These are phyloP conservation scores for Tyto alba DNA, from an alignment of 2,113 vertebrate genomes.

Conservation along the genomic window DNA sequence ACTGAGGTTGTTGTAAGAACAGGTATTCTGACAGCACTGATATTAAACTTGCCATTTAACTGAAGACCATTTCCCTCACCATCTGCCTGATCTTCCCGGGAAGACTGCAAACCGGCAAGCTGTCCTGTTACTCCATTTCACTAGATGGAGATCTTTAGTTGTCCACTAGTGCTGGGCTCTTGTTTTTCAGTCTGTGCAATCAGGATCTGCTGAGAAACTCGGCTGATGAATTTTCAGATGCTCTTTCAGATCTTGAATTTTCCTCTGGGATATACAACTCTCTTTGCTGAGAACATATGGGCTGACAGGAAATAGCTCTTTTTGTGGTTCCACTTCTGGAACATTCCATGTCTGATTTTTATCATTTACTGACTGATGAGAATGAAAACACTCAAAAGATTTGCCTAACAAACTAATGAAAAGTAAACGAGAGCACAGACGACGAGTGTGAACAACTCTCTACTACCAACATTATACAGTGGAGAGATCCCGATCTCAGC, in stretches of 20 bases:
- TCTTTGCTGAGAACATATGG: not conserved
- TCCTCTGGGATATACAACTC: not conserved
- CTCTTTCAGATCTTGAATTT: not conserved
- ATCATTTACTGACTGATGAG: not conserved
- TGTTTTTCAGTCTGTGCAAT: not conserved
- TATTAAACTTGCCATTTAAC: fast-evolving
- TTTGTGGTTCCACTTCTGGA: not conserved
- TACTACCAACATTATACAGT: fast-evolving
- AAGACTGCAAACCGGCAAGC: not conserved
- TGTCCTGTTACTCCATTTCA: not conserved
- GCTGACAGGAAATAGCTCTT: slow-evolving; percentile 4
- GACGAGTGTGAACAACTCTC: not conserved
- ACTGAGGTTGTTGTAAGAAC: not conserved
- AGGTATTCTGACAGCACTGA: not conserved
- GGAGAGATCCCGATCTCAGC: not conserved
- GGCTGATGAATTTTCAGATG: not conserved
- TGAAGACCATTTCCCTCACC: not conserved
- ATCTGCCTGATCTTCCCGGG: not conserved
- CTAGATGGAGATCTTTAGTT: slow-evolving; percentile 54
- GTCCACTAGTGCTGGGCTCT: not conserved
- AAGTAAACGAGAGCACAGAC: not conserved
- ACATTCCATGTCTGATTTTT: not conserved
- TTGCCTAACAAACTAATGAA: not conserved
- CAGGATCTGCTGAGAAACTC: not conserved
- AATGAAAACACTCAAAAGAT: not conserved